Evolutionary conservation across 2,113 vertebrate species (phyloP).

Genomic region (Marmota flaviventris): DNA sequence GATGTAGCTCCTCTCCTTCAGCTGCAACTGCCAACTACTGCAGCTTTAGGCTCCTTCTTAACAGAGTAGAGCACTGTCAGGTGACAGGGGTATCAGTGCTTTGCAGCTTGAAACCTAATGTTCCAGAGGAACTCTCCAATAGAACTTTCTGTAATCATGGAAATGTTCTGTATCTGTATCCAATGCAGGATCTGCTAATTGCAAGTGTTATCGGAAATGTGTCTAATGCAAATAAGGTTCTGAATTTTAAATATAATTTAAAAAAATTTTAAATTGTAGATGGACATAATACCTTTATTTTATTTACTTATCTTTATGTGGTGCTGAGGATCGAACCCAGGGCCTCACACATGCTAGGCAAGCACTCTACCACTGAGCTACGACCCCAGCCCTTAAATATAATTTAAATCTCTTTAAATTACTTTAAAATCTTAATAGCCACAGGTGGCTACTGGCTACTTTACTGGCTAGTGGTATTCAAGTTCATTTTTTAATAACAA

Average conservation of each 20-base stretch:
- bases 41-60: neutral
- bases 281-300: too few species aligned
- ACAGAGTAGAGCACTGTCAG: neutral
- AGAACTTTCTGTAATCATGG: neutral
- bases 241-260: neutral
- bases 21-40: neutral
- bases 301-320: too few species aligned
- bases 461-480: neutral
- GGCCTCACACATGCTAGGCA: too few species aligned
- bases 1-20: neutral
- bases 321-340: too few species aligned
- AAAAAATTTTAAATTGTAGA: too few species aligned
- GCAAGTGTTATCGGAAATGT: neutral
- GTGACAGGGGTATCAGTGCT: neutral
- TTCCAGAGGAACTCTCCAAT: neutral
- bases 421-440: constrained; percentile 4
- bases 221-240: neutral
- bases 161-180: neutral
- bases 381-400: neutral
- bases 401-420: neutral
- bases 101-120: neutral
- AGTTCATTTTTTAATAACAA: neutral
- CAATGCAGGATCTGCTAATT: neutral
- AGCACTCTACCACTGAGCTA: too few species aligned
- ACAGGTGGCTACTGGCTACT: neutral